Base-by-base conservation (phyloP, 2,888 invertebrate genomes). In the Leucozona laternaria region DNA sequence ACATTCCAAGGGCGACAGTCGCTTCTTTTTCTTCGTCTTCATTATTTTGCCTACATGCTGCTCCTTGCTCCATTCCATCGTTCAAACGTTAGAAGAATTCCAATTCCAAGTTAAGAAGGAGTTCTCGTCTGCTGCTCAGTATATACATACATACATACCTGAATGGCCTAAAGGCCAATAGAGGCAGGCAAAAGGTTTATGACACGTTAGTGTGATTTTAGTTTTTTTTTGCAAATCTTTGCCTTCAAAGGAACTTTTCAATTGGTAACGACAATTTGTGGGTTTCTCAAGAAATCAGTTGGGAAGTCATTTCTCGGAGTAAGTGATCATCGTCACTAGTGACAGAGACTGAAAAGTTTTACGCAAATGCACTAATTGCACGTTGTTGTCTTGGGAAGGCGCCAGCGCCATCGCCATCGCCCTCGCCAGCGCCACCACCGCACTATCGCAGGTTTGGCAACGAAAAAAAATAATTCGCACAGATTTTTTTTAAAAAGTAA, bases 121-220 rank as follows among this genome's bases (percentile, higher is more conserved):
- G 13, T 13, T 15, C 28, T 10, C 48, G 17, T 48, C 45, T 53
- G 57, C 7, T 53, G 8, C 8, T 2, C 3, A 50, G 5, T 31
- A 6, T 31, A 31, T n/a, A n/a, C n/a, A n/a, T n/a, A n/a, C n/a
- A n/a, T n/a, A 28, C 0, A 6, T 34, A 48, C 43, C 48, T 37
- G 75, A 70, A 75, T 78, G 71, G 73, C 77, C 85, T 81, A 10
- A 78, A 60, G 78, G 78, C 28, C 62, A 28, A 68, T 58, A 72
- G 73, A 86, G 68, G 78, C 48, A 45, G 71, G 50, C 57, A 62
- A 25, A 81, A 79, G 70, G 82, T 86, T 86, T 86, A 86, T 86
- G 86, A 79, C 86, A 79, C 75, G 82, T 75, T 79, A 75, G 86
- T 86, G 86, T 82, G 81, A 86, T 60, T 68, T 71, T 70, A 58